Evolutionary conservation across 1,140 invertebrate genomes (phyloP).

Genomic region (Phenacoccus solenopsis): DNA sequence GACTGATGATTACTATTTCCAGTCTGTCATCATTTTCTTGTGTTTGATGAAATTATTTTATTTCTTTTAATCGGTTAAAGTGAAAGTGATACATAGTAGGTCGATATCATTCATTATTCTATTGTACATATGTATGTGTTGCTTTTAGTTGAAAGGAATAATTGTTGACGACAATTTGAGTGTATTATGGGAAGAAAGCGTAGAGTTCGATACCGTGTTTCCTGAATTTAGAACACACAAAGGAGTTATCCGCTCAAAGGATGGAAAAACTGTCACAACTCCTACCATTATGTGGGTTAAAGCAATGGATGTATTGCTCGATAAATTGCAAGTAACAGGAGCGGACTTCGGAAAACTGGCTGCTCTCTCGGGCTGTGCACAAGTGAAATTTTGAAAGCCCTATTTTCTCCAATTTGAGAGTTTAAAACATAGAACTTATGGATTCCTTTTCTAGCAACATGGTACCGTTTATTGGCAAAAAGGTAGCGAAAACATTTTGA

Average conservation of each 20-base stretch:
- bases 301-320: slow-evolving; percentile 81
- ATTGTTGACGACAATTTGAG: slow-evolving; percentile 62
- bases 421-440: too few relatives aligned
- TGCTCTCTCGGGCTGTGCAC: slow-evolving; percentile 77
- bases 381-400: slow-evolving; percentile 46
- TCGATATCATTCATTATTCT: not conserved
- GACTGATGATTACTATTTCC: too few relatives aligned
- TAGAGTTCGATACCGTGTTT: slow-evolving; percentile 79
- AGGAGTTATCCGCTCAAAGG: slow-evolving; percentile 52
- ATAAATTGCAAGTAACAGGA: slow-evolving; percentile 63
- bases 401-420: too few relatives aligned
- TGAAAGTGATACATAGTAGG: not conserved
- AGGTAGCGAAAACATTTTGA: slow-evolving; percentile 50
- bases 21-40: too few relatives aligned
- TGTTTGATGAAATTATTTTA: not conserved
- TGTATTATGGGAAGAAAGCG: slow-evolving; percentile 60
- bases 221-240: slow-evolving; percentile 75
- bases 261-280: slow-evolving; percentile 53
- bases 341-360: slow-evolving; percentile 68
- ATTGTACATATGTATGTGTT: slow-evolving; percentile 18
- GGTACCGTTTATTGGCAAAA: slow-evolving; percentile 88
- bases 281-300: slow-evolving; percentile 91
- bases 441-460: slow-evolving; percentile 62
- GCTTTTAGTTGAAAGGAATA: slow-evolving; percentile 70
- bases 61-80: slow-evolving; percentile 4